phyloP scores from a whole-genome alignment of 2,888 invertebrate species.

The Scaeva pyrastri region DNA sequence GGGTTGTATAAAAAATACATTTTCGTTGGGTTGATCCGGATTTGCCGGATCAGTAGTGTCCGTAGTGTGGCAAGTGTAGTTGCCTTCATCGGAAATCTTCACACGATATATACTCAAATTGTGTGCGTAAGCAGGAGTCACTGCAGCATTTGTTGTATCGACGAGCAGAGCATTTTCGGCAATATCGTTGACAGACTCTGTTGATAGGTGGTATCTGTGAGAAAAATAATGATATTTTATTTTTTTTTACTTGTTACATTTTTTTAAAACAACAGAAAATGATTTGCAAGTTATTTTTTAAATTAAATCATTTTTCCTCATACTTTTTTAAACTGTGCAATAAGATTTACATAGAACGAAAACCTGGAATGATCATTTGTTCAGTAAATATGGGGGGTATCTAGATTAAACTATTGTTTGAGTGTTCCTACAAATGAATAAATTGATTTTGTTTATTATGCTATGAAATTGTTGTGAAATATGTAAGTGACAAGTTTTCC shows the following conservation, averaged over 20 bases:
- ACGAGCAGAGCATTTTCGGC: conserved; percentile 64
- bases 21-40: conserved; percentile 76
- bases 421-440: too few relatives aligned
- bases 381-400: too few relatives aligned
- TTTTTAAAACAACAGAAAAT: background rate
- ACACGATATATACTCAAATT: conserved; percentile 85
- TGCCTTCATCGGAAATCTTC: conserved; percentile 86
- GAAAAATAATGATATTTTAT: conserved; percentile 38
- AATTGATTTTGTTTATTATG: too few relatives aligned
- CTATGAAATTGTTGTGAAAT: too few relatives aligned
- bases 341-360: too few relatives aligned
- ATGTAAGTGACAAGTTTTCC: too few relatives aligned
- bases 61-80: conserved; percentile 86
- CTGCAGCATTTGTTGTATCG: conserved; percentile 82
- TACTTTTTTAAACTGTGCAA: too few relatives aligned
- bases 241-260: background rate
- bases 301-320: too few relatives aligned
- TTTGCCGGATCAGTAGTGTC: conserved; percentile 82
- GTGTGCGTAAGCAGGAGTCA: conserved; percentile 82
- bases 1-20: conserved; percentile 81
- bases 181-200: conserved; percentile 63
- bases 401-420: too few relatives aligned
- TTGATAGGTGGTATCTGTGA: conserved; percentile 58
- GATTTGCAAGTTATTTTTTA: too few relatives aligned
- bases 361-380: too few relatives aligned